Conservation (phyloP, 2,888 invertebrate genomes). For the Hesperia comma region DNA sequence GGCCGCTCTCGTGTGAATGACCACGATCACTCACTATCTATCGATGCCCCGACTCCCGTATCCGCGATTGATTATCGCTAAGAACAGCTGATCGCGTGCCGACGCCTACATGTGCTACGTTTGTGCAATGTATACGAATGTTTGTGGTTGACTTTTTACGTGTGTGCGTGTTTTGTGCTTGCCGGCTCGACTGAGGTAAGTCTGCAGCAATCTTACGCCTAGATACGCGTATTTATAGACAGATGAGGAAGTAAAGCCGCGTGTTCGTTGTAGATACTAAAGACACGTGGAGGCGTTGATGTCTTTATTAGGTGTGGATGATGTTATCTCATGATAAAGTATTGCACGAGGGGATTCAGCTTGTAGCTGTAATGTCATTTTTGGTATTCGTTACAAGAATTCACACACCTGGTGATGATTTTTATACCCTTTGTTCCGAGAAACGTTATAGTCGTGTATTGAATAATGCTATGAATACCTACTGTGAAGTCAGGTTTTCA, state of each 20-base stretch:
- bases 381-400: too few relatives aligned
- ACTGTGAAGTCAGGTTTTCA: too few relatives aligned
- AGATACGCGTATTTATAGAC: too few relatives aligned
- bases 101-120: slow-evolving; percentile 72
- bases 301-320: slow-evolving; percentile 48
- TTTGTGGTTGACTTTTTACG: slow-evolving; percentile 66
- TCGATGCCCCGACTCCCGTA: slow-evolving; percentile 25
- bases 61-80: slow-evolving; percentile 46
- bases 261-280: slow-evolving; percentile 32
- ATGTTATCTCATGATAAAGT: slow-evolving; percentile 30
- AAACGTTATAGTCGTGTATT: too few relatives aligned
- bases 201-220: slow-evolving; percentile 1
- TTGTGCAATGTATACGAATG: slow-evolving; percentile 70
- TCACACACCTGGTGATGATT: too few relatives aligned
- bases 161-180: slow-evolving; percentile 49
- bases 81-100: slow-evolving; percentile 71
- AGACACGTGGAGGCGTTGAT: slow-evolving; percentile 46
- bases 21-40: slow-evolving; percentile 41
- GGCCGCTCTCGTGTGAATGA: slow-evolving; percentile 51
- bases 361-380: background rate
- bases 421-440: too few relatives aligned
- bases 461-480: too few relatives aligned
- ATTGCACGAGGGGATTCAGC: slow-evolving; percentile 3
- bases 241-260: slow-evolving; percentile 23
- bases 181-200: slow-evolving; percentile 32